phyloP scores from a whole-genome alignment of 2,888 invertebrate species.

The Metalampra italica region DNA sequence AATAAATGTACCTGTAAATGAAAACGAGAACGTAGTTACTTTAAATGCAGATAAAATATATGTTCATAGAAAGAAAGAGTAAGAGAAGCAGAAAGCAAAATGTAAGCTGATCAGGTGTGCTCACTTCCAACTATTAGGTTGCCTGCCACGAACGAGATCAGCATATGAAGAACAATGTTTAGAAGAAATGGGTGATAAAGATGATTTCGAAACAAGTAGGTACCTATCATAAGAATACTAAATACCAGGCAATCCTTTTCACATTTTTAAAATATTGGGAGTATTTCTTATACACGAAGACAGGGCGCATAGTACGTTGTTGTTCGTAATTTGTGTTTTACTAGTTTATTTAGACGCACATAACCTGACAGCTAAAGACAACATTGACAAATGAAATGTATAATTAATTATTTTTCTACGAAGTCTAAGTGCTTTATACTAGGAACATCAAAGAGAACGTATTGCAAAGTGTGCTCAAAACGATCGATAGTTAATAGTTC shows the following conservation, averaged over 20 bases:
- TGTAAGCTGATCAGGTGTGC: too few species aligned
- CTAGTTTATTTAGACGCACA: constrained; percentile 34
- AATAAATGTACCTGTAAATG: constrained; percentile 62
- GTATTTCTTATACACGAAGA: constrained; percentile 56
- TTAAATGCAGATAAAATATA: too few species aligned
- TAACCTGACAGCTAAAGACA: constrained; percentile 16
- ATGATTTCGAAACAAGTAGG: not conserved
- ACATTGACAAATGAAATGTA: not conserved
- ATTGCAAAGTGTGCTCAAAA: too few species aligned
- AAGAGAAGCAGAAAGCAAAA: too few species aligned
- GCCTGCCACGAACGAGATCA: not conserved
- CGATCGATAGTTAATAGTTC: too few species aligned
- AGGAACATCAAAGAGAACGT: too few species aligned
- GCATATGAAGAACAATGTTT: not conserved
- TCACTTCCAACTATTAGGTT: too few species aligned
- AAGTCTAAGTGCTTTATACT: too few species aligned
- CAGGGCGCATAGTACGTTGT: constrained; percentile 57
- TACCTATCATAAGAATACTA: not conserved
- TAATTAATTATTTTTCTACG: too few species aligned
- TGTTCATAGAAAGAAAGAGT: too few species aligned
- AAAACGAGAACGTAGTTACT: constrained; percentile 3
- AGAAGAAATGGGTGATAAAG: not conserved
- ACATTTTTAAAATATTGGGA: constrained; percentile 70
- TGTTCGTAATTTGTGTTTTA: constrained; percentile 3
- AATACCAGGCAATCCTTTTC: constrained; percentile 61